Base-by-base conservation (phyloP, 2,888 invertebrate species). In the Chromoteleia sp. region DNA sequence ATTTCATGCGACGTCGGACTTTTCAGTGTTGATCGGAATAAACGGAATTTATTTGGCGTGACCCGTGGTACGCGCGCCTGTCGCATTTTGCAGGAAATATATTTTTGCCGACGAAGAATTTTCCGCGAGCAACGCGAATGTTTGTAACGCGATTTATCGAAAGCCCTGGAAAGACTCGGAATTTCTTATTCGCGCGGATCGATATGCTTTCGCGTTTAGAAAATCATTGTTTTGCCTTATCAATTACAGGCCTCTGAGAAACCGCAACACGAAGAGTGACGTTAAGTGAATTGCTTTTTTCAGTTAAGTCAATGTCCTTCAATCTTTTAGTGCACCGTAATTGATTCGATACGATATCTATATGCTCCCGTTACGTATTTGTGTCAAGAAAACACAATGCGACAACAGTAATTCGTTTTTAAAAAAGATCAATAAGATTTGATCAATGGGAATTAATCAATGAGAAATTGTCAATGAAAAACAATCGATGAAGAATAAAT, bases 261-360 rank as follows among this genome's bases (percentile, higher is more conserved):
- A 39, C 45, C 70, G 56, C 56, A 48, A 48, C 74, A 65, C 39
- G 63, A 56, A 65, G 65, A 61, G 48, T 63, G 73, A 74, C 54
- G 58, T 75, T 65, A 75, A 65, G 36, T 65, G 74, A 75, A 75
- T 75, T 75, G 58, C 56, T 75, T 65, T 75, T 65, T 58, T 45
- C 39, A 63, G 45, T 50, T 45, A 58, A 65, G 73, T 63, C 74
- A 56, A 54, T 75, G 74, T 56, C 56, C 63, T 75, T 65, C 56
- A 65, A 65, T 65, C 36, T 58, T 75, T 48, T 39, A 58, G 39
- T 48, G 36, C 36, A 25, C 0, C 39, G 43, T 75, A 65, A 75
- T 65, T 75, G 65, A 75, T 65, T 65, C 56, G 33, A 48, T 19
- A 36, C 19, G 41, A 74, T 56, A 65, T 54, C 61, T 52, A 12